These are phyloP conservation scores for Adelosebastes latens DNA, from an alignment of 2,797 vertebrate species.

Conservation along the genomic window DNA sequence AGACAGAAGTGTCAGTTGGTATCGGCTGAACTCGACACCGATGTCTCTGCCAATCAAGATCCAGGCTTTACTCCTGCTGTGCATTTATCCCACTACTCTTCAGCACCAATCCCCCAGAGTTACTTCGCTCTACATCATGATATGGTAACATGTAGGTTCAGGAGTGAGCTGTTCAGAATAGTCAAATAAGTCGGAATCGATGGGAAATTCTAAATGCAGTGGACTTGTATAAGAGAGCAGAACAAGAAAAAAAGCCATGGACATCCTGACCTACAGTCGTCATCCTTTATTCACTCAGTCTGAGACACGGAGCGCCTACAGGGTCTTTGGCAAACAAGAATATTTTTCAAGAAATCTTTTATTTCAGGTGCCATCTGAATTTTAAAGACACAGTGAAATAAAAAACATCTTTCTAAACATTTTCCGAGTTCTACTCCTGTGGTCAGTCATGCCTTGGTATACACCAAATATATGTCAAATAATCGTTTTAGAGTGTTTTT, in stretches of 20 bases:
- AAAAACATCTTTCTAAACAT: too few species aligned
- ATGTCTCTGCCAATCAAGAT: slow-evolving; percentile 20
- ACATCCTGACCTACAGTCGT: neutral
- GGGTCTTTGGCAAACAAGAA: neutral
- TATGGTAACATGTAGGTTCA: neutral
- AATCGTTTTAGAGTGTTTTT: too few species aligned
- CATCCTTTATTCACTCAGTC: neutral
- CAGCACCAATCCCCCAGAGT: neutral
- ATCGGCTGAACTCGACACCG: neutral
- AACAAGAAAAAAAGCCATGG: neutral
- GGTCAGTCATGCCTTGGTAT: too few species aligned
- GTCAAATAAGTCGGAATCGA: neutral
- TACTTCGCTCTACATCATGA: neutral
- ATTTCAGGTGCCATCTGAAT: neutral
- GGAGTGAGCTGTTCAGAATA: neutral
- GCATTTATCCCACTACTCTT: neutral
- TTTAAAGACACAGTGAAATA: neutral
- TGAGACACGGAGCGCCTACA: neutral
- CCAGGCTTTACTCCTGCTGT: neutral
- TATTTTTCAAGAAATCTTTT: neutral
- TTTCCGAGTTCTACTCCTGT: too few species aligned
- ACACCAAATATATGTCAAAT: too few species aligned
- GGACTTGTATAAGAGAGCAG: neutral
- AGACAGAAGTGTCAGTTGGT: neutral
- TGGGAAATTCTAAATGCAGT: neutral